Base-by-base conservation (phyloP, 2,113 vertebrate genomes). In the Amblyopsis rosae region DNA sequence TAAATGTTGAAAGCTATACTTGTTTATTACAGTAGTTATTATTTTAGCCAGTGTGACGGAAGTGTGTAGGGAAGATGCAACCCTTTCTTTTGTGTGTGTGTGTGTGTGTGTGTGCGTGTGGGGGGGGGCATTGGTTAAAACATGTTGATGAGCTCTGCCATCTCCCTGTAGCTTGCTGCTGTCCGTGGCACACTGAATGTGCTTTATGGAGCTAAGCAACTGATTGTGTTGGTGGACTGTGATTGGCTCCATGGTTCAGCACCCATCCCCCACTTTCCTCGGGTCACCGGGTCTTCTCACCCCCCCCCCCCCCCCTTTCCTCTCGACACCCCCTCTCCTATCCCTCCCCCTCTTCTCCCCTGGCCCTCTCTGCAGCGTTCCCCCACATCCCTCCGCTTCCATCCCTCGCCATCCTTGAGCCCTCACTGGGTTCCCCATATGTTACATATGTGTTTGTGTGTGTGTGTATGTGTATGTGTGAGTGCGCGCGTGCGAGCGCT, bases 401-500 rank as follows among this genome's bases (percentile, higher is more conserved):
- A 54, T 3, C 51, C 51, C 16, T 54, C 35, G 35, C 35, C 35
- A 41, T 54, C 51, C 51, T 15, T 15, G 13, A 15, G 41, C 7
- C 35, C 11, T 60, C 32, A 15, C 32, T 60, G 58, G 41, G 51
- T 54, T 5, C 12, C 51, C 13, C 51, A n/a, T n/a, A 54, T n/a
- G 12, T 54, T 54, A 54, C n/a, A 54, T 41, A 46, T 46, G 48
- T 45, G 46, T 50, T 19, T 69, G 59, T 64, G 45, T 51, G 58
- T 53, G 47, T 76, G 56, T 75, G 61, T 50, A 48, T 61, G 64
- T 59, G 33, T 71, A 60, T 65, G 57, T 17, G 46, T 55, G 62
- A 32, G 62, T 63, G 47, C 49, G 61, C n/a, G n/a, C n/a, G n/a
- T n/a, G n/a, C n/a, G n/a, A n/a, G n/a, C n/a, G n/a, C n/a, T n/a